Percentiles rank a stretch among this genome's conserved stretches.
These are phyloP conservation scores for Coptodon rendalli DNA, from an alignment of 2,113 vertebrate species.

Conservation along the genomic window DNA sequence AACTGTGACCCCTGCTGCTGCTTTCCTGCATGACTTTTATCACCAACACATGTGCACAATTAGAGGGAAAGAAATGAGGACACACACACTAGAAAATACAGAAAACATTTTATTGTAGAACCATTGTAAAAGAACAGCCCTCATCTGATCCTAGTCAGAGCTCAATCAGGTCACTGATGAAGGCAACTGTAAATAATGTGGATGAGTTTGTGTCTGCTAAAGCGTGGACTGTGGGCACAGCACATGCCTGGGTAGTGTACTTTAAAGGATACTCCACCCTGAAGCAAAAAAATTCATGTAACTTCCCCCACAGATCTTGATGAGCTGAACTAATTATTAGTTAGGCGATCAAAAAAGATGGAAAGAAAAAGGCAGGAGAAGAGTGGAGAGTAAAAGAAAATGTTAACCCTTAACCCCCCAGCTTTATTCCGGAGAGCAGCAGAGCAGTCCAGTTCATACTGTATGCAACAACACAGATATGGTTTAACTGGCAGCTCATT, in stretches of 20 bases:
- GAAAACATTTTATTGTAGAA: slow-evolving; percentile 52
- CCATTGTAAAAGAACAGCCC: slow-evolving; percentile 31
- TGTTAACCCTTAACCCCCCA: background rate
- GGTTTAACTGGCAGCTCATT: background rate
- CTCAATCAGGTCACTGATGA: background rate
- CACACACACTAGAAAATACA: background rate
- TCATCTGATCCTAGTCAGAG: background rate
- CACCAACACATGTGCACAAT: background rate
- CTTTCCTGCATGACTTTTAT: background rate
- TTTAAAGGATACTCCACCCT: background rate
- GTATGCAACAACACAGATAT: background rate
- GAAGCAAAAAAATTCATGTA: background rate
- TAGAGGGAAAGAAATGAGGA: background rate
- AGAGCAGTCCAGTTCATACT: background rate
- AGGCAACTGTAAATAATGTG: background rate
- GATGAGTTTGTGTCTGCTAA: background rate
- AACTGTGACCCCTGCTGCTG: slow-evolving; percentile 31
- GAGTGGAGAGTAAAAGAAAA: background rate
- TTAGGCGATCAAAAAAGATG: background rate
- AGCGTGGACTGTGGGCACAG: background rate
- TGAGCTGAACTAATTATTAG: background rate
- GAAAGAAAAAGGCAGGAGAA: background rate
- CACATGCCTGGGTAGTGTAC: background rate
- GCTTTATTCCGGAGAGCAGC: background rate
- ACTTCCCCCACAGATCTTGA: background rate